Conservation (phyloP, 2,113 vertebrate species). For the Myotis lucifugus region DNA sequence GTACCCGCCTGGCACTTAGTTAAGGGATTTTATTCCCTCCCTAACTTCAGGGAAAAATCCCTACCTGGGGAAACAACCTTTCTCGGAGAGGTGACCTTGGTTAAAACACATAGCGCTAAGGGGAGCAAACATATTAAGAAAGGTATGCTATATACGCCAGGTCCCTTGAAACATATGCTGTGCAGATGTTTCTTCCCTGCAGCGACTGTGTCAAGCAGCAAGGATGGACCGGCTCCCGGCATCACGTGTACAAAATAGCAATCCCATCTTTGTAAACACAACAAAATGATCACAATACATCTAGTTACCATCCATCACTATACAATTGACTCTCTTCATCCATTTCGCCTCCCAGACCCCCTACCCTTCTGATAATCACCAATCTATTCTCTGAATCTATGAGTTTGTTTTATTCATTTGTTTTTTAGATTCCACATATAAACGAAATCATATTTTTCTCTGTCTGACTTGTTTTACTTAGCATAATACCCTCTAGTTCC, state of each 20-base stretch:
- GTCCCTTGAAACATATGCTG: too few relatives aligned
- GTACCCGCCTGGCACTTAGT: too few relatives aligned
- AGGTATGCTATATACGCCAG: too few relatives aligned
- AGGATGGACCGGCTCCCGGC: too few relatives aligned
- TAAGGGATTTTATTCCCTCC: too few relatives aligned
- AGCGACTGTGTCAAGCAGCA: too few relatives aligned
- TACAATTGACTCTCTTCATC: background rate
- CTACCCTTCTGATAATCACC: background rate
- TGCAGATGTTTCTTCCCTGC: too few relatives aligned
- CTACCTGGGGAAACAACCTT: too few relatives aligned
- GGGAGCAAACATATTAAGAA: too few relatives aligned
- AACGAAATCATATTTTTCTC: background rate
- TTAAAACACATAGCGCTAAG: too few relatives aligned
- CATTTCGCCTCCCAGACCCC: background rate
- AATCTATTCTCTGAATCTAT: background rate
- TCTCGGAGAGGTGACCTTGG: too few relatives aligned
- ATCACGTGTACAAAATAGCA: background rate
- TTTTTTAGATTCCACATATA: background rate
- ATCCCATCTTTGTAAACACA: background rate
- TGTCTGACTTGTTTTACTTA: background rate
- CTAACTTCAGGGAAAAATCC: too few relatives aligned
- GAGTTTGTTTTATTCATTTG: background rate
- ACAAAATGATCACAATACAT: background rate
- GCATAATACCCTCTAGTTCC: background rate
- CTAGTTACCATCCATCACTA: background rate